Evolutionary conservation across 2,113 vertebrate genomes (phyloP).

Genomic region (Herpetotheres cachinnans): DNA sequence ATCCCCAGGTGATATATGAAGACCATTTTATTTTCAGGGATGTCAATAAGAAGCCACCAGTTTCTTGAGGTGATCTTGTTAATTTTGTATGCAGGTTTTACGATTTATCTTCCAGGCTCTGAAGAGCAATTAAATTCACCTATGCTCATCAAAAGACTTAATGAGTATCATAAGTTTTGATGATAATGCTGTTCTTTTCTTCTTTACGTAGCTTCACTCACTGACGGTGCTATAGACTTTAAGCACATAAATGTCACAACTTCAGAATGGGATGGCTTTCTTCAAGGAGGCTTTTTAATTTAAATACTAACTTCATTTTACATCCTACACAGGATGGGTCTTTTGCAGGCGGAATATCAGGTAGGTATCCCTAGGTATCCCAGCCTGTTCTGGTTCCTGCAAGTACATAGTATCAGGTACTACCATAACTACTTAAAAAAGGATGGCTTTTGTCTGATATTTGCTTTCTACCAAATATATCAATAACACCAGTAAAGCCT

Average conservation of each 20-base stretch:
- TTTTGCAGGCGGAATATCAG: background rate
- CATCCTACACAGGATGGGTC: background rate
- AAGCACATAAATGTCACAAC: background rate
- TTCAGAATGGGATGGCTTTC: background rate
- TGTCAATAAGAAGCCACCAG: background rate
- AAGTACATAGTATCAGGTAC: background rate
- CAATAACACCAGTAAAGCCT: background rate
- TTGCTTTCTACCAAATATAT: background rate
- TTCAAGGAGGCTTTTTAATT: background rate
- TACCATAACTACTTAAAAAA: background rate
- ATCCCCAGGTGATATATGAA: background rate
- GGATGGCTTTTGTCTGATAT: background rate
- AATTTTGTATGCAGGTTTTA: conserved; percentile 39
- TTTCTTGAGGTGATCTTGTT: conserved; percentile 27
- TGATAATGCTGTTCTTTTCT: conserved; percentile 29
- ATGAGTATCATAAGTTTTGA: conserved; percentile 48
- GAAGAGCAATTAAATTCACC: conserved; percentile 52
- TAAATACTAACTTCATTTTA: background rate
- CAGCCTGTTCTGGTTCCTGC: background rate
- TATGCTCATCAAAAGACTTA: conserved; percentile 51
- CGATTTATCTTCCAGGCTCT: conserved; percentile 23
- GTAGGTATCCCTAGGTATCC: background rate
- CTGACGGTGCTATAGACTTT: background rate
- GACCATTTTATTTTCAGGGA: background rate
- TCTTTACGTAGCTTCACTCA: background rate